A percentile compares a stretch with the other conserved stretches of the same genome.
Conservation (phyloP, 2,113 vertebrate genomes). For the Mohoua ochrocephala region DNA sequence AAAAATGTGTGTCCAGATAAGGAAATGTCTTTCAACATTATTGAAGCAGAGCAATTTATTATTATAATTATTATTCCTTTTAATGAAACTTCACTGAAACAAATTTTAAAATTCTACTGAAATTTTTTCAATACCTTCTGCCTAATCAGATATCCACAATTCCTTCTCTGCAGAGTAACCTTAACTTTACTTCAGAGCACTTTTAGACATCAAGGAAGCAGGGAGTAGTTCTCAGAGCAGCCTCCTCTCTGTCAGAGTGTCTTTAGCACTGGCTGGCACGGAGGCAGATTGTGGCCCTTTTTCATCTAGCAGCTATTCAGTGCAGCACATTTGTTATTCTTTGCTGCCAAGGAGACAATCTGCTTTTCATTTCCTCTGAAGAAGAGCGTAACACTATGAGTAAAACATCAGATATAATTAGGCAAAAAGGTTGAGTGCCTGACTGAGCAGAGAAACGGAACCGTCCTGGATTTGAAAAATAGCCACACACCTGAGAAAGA, state of each 20-base stretch:
- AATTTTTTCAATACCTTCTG: background rate
- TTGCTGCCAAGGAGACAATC: constrained; percentile 67
- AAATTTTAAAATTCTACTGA: background rate
- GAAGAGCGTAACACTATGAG: constrained; percentile 62
- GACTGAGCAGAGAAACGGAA: constrained; percentile 24
- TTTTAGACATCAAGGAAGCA: constrained; percentile 12
- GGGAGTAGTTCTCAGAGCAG: background rate
- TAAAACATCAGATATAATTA: constrained; percentile 68
- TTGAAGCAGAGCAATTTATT: background rate
- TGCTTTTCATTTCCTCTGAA: constrained; percentile 70
- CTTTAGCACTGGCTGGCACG: background rate
- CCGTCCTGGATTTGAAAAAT: background rate
- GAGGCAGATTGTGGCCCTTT: constrained; percentile 39
- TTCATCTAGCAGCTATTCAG: constrained; percentile 54
- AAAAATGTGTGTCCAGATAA: background rate
- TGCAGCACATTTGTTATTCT: constrained; percentile 58
- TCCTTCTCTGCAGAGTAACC: background rate
- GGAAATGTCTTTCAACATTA: background rate
- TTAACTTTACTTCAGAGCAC: constrained; percentile 10
- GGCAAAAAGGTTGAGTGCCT: constrained; percentile 49
- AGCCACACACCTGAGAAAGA: background rate
- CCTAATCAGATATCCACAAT: background rate
- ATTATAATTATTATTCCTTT: background rate
- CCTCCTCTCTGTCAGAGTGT: constrained; percentile 24
- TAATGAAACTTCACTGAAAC: background rate